Percentiles rank a stretch among this genome's conserved stretches.
Evolutionary conservation across 1,140 invertebrate species (phyloP).

Genomic region (Camponotus pennsylvanicus): DNA sequence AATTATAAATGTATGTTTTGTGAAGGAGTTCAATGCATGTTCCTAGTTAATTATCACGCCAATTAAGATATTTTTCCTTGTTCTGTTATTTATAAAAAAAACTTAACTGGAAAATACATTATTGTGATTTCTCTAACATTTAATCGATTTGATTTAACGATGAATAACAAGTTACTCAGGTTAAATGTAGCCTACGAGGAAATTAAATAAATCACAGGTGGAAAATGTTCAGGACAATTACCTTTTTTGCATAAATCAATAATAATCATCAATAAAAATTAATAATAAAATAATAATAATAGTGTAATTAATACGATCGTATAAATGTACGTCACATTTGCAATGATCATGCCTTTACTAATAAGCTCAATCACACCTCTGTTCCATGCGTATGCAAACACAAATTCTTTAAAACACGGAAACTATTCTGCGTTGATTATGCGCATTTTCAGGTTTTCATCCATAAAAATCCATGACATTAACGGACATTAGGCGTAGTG

Average conservation of each 20-base stretch:
- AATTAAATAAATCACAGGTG: not conserved
- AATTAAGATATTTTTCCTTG: not conserved
- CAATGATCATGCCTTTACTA: slow-evolving; percentile 4
- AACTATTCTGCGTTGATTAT: slow-evolving; percentile 6
- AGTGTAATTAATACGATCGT: slow-evolving; percentile 7
- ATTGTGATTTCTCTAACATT: not conserved
- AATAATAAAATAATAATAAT: too few species aligned
- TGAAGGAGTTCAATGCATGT: not conserved
- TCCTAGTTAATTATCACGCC: not conserved
- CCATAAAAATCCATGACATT: slow-evolving; percentile 9
- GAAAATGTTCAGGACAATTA: not conserved
- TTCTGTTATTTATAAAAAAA: not conserved
- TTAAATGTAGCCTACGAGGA: not conserved
- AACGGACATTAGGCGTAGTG: not conserved
- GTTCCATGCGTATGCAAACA: slow-evolving; percentile 9
- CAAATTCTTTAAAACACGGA: not conserved
- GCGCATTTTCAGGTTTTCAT: slow-evolving; percentile 16
- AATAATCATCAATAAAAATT: too few species aligned
- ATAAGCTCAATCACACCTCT: not conserved
- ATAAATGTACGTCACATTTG: not conserved
- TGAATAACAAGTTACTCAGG: slow-evolving; percentile 6
- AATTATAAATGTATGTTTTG: too few species aligned
- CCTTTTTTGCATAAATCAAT: too few species aligned
- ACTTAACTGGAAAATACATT: not conserved
- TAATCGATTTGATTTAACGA: not conserved